Evolutionary conservation across 2,113 vertebrate species (phyloP).

Genomic region (Bubo bubo): DNA sequence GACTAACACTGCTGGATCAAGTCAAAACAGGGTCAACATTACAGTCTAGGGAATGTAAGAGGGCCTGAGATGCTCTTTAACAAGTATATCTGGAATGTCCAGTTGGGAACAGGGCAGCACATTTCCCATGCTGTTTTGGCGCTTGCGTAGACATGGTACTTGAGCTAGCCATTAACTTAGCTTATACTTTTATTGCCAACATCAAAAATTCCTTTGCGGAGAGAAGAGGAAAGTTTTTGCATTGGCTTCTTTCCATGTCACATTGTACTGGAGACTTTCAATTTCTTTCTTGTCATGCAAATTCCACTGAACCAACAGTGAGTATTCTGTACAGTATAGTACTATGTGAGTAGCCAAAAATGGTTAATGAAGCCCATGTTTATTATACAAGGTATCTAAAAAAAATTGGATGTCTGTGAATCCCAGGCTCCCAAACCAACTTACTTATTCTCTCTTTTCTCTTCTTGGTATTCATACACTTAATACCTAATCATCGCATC

Average conservation of each 20-base stretch:
- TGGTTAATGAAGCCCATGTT: background rate
- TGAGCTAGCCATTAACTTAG: background rate
- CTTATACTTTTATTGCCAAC: background rate
- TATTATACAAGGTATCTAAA: conserved; percentile 1
- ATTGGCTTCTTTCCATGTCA: background rate
- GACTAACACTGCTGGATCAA: background rate
- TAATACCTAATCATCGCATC: background rate
- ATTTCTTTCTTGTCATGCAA: background rate
- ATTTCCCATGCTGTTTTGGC: background rate
- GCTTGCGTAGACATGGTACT: background rate
- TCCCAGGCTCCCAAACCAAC: conserved; percentile 49
- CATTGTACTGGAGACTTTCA: background rate
- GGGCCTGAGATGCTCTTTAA: background rate
- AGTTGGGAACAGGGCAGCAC: background rate
- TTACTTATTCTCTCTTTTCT: conserved; percentile 40
- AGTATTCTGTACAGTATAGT: background rate
- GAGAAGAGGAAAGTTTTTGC: background rate
- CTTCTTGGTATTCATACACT: background rate
- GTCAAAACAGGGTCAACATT: background rate
- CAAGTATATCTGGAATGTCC: background rate
- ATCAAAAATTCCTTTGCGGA: background rate
- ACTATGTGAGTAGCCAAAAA: background rate
- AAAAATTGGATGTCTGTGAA: background rate
- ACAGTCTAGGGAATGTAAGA: background rate
- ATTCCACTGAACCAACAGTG: background rate